A percentile compares a stretch with the other conserved stretches of the same genome.
Conservation (phyloP, 2,888 invertebrate genomes). For the Blastobasis adustella region DNA sequence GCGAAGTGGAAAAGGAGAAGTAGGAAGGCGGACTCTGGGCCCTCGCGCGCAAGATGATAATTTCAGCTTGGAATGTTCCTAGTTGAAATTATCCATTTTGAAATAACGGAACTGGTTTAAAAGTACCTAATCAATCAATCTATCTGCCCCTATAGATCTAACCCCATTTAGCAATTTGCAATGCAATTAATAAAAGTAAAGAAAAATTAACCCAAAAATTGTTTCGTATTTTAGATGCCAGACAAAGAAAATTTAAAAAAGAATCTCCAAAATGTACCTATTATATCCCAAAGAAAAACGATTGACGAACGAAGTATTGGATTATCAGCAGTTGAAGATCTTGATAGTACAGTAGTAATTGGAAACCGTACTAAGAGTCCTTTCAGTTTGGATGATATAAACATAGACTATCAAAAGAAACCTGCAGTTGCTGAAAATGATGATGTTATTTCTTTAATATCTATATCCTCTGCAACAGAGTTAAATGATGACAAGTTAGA, state of each 20-base stretch:
- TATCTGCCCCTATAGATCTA: no score
- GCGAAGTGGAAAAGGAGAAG: no score
- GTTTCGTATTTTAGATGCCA: conserved; percentile 20
- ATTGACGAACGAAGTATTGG: conserved; percentile 23
- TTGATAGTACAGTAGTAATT: conserved; percentile 14
- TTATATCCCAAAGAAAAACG: conserved; percentile 10
- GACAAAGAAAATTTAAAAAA: conserved; percentile 32
- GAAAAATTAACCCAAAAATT: not conserved
- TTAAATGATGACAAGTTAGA: conserved; percentile 9
- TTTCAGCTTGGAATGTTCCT: no score
- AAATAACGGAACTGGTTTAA: no score
- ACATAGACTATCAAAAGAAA: not conserved
- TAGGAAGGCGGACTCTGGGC: no score
- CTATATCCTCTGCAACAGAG: conserved; percentile 30
- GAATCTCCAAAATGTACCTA: conserved; percentile 14
- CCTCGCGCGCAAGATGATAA: no score
- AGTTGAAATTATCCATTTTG: no score
- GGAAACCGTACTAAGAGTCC: conserved; percentile 6
- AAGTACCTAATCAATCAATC: no score
- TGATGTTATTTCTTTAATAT: conserved; percentile 18
- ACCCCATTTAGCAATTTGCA: no score
- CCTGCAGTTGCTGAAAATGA: conserved; percentile 3
- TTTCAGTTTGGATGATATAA: conserved; percentile 8
- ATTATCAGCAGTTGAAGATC: conserved; percentile 34
- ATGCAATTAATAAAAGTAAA: no score